Conservation (phyloP, 2,888 invertebrate genomes). For the Drosophila nigritarsus region DNA sequence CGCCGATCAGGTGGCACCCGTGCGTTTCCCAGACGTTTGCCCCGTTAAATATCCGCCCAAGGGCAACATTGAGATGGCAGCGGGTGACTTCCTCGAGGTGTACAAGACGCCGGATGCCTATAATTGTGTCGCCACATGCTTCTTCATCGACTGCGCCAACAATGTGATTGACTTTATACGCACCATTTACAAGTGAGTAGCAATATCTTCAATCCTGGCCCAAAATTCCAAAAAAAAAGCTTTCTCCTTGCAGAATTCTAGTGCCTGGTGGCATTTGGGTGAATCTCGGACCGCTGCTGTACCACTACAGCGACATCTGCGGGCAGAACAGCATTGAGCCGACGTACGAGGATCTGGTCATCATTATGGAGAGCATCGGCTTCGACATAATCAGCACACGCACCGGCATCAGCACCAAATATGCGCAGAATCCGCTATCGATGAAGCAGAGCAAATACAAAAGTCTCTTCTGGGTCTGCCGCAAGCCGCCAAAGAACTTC, state of each 20-base stretch:
- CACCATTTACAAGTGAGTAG: conserved; percentile 89
- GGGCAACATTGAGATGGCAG: conserved; percentile 95
- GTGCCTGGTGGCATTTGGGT: conserved; percentile 96
- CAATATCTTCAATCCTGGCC: background rate
- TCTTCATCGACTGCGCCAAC: conserved; percentile 99
- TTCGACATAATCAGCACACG: conserved; percentile 91
- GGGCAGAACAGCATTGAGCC: conserved; percentile 97
- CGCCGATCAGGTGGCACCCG: conserved; percentile 91
- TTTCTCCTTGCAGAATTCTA: conserved; percentile 87
- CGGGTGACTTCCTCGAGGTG: conserved; percentile 96
- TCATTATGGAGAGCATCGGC: conserved; percentile 92
- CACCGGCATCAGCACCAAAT: conserved; percentile 92
- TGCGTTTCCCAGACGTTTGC: conserved; percentile 95
- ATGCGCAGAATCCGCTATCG: conserved; percentile 95
- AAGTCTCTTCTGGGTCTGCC: conserved; percentile 96
- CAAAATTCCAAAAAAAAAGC: no score
- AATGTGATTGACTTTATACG: conserved; percentile 98
- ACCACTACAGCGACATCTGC: conserved; percentile 95
- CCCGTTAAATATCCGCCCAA: conserved; percentile 88
- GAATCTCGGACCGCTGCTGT: conserved; percentile 96
- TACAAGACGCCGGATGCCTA: conserved; percentile 84
- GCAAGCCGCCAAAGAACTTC: conserved; percentile 87
- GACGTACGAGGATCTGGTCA: conserved; percentile 92
- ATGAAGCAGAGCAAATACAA: conserved; percentile 97
- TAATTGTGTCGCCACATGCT: conserved; percentile 97